Evolutionary conservation across 2,113 vertebrate genomes (phyloP).

Genomic region (Diglossa brunneiventris): DNA sequence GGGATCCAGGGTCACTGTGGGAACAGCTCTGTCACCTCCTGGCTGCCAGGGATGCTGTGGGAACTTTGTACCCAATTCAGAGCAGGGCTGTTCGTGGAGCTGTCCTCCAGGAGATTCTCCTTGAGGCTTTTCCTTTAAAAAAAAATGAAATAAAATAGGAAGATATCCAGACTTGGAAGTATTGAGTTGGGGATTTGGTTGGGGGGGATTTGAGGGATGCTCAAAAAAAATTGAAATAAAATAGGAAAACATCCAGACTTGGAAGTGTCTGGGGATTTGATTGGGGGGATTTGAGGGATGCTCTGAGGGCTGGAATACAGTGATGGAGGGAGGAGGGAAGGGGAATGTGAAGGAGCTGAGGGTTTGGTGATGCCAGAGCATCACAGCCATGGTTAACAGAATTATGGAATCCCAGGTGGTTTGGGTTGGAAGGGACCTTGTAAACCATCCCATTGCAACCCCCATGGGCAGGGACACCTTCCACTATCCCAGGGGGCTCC

Average conservation of each 20-base stretch:
- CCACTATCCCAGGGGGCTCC: not conserved
- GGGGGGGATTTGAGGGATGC: not conserved
- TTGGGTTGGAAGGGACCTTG: not conserved
- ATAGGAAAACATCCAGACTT: not conserved
- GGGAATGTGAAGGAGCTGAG: not conserved
- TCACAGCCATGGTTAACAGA: fast-evolving
- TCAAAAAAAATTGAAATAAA: not conserved
- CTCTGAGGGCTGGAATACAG: fast-evolving
- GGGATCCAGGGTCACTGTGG: not conserved
- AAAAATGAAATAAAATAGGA: not conserved
- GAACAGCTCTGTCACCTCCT: not conserved
- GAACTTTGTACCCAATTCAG: fast-evolving
- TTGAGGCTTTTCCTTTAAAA: not conserved
- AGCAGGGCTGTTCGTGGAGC: not conserved
- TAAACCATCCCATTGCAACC: not conserved
- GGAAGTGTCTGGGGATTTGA: not conserved
- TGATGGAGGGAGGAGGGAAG: fast-evolving
- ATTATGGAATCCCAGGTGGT: not conserved
- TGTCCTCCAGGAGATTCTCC: not conserved
- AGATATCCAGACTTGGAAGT: not conserved
- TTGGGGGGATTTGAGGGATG: not conserved
- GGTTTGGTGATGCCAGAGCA: not conserved
- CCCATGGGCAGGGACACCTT: not conserved
- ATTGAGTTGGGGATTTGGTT: not conserved
- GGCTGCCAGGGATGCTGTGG: not conserved